Conservation (phyloP, 2,797 vertebrate genomes). For the Neopelma chrysocephalum region DNA sequence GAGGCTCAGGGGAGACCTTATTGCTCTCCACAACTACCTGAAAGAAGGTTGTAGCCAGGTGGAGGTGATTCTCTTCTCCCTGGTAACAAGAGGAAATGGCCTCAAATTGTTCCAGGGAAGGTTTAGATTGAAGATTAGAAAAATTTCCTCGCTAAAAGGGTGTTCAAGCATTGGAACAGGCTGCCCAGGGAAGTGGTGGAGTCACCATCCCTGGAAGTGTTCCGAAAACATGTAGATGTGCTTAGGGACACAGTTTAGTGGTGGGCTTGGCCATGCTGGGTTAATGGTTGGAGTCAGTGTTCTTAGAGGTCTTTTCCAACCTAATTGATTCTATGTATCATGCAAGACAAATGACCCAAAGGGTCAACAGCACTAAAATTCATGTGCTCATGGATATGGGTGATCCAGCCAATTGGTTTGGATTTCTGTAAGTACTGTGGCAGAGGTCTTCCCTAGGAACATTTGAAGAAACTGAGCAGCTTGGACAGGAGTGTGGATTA, state of each 20-base stretch:
- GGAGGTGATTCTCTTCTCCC: background rate
- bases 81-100: background rate
- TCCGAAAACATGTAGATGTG: background rate
- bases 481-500: background rate
- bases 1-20: background rate
- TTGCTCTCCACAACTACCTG: background rate
- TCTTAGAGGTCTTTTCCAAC: background rate
- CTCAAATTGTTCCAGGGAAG: background rate
- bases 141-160: background rate
- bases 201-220: background rate
- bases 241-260: background rate
- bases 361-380: background rate
- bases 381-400: accelerated
- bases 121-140: background rate
- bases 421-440: background rate
- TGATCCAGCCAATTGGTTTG: background rate
- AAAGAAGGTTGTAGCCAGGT: background rate
- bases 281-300: background rate
- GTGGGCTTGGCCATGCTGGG: background rate
- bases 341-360: background rate
- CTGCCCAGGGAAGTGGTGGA: background rate
- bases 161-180: background rate
- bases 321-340: background rate
- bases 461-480: background rate
- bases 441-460: background rate